Percentiles rank a stretch among this genome's conserved stretches.
These are phyloP conservation scores for Ichneumon xanthorius DNA, from an alignment of 2,888 invertebrate species.

Conservation along the genomic window DNA sequence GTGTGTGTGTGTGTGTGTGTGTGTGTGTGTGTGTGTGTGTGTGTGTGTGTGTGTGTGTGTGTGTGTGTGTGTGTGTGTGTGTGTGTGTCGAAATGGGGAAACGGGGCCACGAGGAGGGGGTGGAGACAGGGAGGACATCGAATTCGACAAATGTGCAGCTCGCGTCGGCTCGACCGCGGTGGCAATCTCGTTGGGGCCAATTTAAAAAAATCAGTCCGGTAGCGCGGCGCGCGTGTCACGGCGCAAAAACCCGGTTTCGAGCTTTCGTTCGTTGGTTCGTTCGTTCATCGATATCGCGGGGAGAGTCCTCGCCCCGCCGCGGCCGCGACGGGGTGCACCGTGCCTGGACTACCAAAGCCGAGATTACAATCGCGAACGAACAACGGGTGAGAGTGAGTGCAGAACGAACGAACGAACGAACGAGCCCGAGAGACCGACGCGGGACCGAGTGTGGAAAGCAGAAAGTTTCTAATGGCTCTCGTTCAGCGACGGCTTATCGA, in stretches of 20 bases:
- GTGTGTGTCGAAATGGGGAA: slow-evolving; percentile 2
- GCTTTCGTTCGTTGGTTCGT: slow-evolving; percentile 30
- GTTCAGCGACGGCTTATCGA: slow-evolving; percentile 68
- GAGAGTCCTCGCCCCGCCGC: slow-evolving; percentile 16
- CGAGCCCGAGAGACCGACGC: slow-evolving; percentile 40
- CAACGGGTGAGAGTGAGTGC: slow-evolving; percentile 50
- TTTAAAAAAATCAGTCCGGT: slow-evolving; percentile 53
- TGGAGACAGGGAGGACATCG: slow-evolving; percentile 6
- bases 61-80: background rate
- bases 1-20: background rate
- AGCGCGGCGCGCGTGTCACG: slow-evolving; percentile 26
- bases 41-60: background rate
- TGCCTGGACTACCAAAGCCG: slow-evolving; percentile 61
- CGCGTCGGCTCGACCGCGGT: slow-evolving; percentile 38
- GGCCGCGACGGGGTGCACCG: slow-evolving; percentile 27
- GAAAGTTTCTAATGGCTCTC: slow-evolving; percentile 68
- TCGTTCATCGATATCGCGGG: slow-evolving; percentile 53
- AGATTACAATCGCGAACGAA: slow-evolving; percentile 64
- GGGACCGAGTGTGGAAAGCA: slow-evolving; percentile 55
- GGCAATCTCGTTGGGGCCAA: slow-evolving; percentile 49
- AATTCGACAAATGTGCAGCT: slow-evolving; percentile 54
- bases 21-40: background rate
- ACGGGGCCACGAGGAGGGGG: background rate
- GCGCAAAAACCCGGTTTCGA: slow-evolving; percentile 9
- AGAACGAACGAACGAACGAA: slow-evolving; percentile 25